Conservation (phyloP, 2,113 vertebrate species). For the Notothenia rossii region DNA sequence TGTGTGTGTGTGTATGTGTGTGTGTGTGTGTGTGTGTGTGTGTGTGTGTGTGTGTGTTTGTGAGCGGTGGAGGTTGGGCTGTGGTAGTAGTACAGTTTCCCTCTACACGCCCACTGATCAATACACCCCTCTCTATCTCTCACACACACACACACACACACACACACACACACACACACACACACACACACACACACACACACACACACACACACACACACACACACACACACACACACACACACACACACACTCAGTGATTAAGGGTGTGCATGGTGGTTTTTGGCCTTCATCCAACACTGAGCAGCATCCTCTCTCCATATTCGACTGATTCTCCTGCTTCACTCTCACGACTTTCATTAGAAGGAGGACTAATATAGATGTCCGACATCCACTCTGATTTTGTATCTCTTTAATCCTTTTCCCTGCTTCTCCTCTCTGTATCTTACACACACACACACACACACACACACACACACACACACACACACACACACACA, state of each 20-base stretch:
- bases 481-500: not conserved
- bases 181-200: constrained; percentile 3
- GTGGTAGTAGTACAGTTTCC: constrained; percentile 44
- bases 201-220: constrained; percentile 29
- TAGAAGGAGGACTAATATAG: constrained; percentile 44
- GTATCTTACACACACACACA: not conserved
- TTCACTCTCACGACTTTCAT: constrained; percentile 56
- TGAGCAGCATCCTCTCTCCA: constrained; percentile 42
- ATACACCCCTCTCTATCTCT: constrained; percentile 35
- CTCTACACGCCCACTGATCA: constrained; percentile 49
- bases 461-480: not conserved
- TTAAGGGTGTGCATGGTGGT: constrained; percentile 18
- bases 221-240: too few species aligned
- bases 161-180: too few species aligned
- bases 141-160: too few species aligned
- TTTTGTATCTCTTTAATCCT: not conserved
- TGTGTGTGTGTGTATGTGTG: too few species aligned
- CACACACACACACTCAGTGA: too few species aligned
- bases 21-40: not conserved
- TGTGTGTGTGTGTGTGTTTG: constrained; percentile 11
- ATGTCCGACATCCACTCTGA: constrained; percentile 9
- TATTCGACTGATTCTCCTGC: constrained; percentile 57
- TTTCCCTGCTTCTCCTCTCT: not conserved
- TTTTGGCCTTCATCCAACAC: constrained; percentile 56
- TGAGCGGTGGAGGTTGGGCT: constrained; percentile 17